Percentiles rank a stretch among this genome's conserved stretches.
Evolutionary conservation across 1,140 invertebrate species (phyloP).

Genomic region (Ephestia elutella): DNA sequence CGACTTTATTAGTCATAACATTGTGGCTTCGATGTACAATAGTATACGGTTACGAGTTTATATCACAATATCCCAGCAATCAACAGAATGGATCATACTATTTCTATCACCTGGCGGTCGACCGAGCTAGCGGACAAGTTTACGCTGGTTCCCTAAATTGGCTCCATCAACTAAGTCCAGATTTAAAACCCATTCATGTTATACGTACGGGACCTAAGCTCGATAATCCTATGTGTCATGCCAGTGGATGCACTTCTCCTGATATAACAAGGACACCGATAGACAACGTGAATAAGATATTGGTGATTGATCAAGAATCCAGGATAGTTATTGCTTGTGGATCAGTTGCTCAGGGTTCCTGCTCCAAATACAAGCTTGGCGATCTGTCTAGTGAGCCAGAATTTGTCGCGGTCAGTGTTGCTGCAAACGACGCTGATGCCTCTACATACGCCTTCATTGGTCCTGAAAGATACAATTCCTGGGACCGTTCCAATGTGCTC

Average conservation of each 20-base stretch:
- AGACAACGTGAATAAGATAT: conserved; percentile 93
- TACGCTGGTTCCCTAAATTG: conserved; percentile 89
- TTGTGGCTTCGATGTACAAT: conserved; percentile 61
- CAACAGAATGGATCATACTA: conserved; percentile 66
- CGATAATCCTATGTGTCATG: conserved; percentile 91
- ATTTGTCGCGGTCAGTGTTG: conserved; percentile 86
- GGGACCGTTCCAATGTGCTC: conserved; percentile 85
- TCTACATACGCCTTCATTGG: conserved; percentile 97
- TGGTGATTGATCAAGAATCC: conserved; percentile 89
- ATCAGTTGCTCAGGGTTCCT: conserved; percentile 90
- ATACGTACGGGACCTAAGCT: conserved; percentile 82
- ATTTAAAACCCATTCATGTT: conserved; percentile 82
- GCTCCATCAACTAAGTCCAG: conserved; percentile 85
- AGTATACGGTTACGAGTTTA: conserved; percentile 64
- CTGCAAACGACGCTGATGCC: conserved; percentile 92
- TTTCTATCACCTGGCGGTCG: conserved; percentile 75
- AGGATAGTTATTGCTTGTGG: conserved; percentile 90
- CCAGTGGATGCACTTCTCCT: conserved; percentile 82
- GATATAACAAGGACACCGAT: conserved; percentile 80
- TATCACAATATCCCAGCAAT: conserved; percentile 64
- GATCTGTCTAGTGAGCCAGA: conserved; percentile 86
- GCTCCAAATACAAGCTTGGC: conserved; percentile 87
- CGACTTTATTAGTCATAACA: conserved; percentile 63
- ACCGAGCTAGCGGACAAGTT: conserved; percentile 77
- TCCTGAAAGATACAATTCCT: conserved; percentile 87